A percentile compares a stretch with the other conserved stretches of the same genome.
phyloP scores from a whole-genome alignment of 2,797 vertebrate genomes.

The Chaunax sp. region DNA sequence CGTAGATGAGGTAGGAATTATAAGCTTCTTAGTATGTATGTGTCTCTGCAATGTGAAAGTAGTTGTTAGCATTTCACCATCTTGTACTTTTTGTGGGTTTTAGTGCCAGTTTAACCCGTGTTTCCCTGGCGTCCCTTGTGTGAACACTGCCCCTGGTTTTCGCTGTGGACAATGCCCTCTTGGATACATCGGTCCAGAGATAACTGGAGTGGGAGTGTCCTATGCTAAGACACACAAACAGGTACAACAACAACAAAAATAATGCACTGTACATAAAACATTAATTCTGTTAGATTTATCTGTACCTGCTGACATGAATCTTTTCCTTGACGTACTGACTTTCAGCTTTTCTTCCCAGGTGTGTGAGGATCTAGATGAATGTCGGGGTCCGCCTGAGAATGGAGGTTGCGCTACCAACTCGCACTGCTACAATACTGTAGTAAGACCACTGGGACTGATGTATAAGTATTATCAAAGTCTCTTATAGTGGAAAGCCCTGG shows the following conservation, averaged over 20 bases:
- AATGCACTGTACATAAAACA: neutral
- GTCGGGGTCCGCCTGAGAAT: constrained; percentile 82
- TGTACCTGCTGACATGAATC: neutral
- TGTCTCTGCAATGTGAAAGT: neutral
- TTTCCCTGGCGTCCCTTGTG: constrained; percentile 90
- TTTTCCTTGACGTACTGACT: neutral
- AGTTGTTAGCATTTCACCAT: neutral
- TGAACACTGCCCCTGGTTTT: constrained; percentile 93
- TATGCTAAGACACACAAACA: constrained; percentile 91
- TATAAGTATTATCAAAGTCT: neutral
- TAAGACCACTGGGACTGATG: constrained; percentile 72
- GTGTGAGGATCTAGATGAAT: constrained; percentile 93
- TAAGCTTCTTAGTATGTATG: neutral
- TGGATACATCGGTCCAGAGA: constrained; percentile 87
- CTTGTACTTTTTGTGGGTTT: constrained; percentile 19
- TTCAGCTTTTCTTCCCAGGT: constrained; percentile 49
- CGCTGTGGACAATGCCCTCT: constrained; percentile 90
- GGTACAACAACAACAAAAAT: constrained; percentile 72
- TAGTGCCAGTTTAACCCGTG: constrained; percentile 94
- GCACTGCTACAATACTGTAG: constrained; percentile 91
- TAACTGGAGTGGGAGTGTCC: constrained; percentile 88
- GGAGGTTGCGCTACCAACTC: constrained; percentile 93
- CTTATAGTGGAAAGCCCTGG: neutral
- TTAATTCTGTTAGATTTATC: neutral
- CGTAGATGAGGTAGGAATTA: constrained; percentile 89